These are phyloP conservation scores for Cephalopholis sonnerati DNA, from an alignment of 2,113 vertebrate genomes.

Conservation along the genomic window DNA sequence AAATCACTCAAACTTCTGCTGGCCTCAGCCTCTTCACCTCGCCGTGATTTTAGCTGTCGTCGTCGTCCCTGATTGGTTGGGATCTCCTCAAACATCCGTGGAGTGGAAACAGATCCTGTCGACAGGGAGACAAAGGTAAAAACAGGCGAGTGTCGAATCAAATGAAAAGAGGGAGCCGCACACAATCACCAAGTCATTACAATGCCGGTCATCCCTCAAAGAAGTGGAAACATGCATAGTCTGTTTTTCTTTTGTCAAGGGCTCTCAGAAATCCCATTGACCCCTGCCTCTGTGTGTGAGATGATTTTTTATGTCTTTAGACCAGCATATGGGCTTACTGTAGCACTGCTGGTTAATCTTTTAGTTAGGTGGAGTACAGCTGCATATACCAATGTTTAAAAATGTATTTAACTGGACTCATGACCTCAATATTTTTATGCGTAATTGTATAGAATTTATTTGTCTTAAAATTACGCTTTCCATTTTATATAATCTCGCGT, in stretches of 20 bases:
- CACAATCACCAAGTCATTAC: conserved; percentile 50
- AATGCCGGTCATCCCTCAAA: conserved; percentile 11
- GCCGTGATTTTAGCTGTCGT: conserved; percentile 36
- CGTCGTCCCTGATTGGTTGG: conserved; percentile 27
- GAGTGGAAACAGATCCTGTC: conserved; percentile 43
- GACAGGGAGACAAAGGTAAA: conserved; percentile 45
- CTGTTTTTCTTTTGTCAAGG: conserved; percentile 35
- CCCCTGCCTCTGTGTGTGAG: not conserved
- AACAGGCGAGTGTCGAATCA: conserved; percentile 4
- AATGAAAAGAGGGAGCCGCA: conserved; percentile 23
- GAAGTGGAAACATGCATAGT: conserved; percentile 27
- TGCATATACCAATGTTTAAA: not conserved
- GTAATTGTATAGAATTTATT: not conserved
- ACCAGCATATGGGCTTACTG: not conserved
- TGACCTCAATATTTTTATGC: too few species aligned
- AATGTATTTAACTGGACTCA: not conserved
- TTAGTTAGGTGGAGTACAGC: not conserved
- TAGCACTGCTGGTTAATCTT: not conserved
- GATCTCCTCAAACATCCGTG: conserved; percentile 1
- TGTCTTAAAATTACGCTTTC: too few species aligned
- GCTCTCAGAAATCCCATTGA: conserved; percentile 39
- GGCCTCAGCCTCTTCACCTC: conserved; percentile 36
- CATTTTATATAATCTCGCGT: not conserved
- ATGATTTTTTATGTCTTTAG: conserved; percentile 12
- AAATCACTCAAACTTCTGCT: conserved; percentile 57